Percentiles rank a stretch among this genome's conserved stretches.
Evolutionary conservation across 1,140 invertebrate species (phyloP).

Genomic region (Trachymyrmex septentrionalis): DNA sequence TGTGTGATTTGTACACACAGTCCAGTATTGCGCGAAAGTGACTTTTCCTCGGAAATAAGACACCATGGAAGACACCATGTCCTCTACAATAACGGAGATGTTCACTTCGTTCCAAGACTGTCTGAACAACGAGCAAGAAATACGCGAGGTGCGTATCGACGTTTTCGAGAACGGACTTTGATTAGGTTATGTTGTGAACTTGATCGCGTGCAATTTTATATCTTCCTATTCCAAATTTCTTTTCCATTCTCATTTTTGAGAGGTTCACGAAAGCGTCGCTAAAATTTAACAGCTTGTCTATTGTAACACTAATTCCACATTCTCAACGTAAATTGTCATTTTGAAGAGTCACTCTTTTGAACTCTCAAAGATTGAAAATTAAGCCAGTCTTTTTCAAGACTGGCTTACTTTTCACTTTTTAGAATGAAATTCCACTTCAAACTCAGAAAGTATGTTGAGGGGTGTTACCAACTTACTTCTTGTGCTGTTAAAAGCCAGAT

Average conservation of each 20-base stretch:
- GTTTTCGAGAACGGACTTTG: neutral
- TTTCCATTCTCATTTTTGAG: neutral
- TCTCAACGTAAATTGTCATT: neutral
- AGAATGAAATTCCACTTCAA: neutral
- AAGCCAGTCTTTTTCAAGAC: too few species aligned
- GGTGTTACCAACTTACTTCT: neutral
- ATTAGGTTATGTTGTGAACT: neutral
- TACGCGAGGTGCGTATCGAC: slow-evolving; percentile 87
- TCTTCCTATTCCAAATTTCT: too few species aligned
- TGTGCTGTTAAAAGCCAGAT: neutral
- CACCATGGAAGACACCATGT: slow-evolving; percentile 70
- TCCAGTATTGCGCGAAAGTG: neutral
- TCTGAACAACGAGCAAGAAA: slow-evolving; percentile 89
- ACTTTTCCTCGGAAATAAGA: neutral
- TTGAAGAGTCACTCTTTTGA: too few species aligned
- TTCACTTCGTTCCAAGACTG: slow-evolving; percentile 90
- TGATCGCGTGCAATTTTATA: neutral
- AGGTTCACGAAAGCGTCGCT: neutral
- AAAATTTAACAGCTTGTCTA: neutral
- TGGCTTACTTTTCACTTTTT: too few species aligned
- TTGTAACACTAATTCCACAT: neutral
- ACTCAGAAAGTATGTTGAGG: neutral
- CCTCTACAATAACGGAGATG: slow-evolving; percentile 83
- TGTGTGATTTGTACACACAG: neutral
- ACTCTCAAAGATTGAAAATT: too few species aligned